Evolutionary conservation across 2,797 vertebrate species (phyloP), one percentile per base, ranked within the genome.

Genomic region (Spheniscus humboldti): DNA sequence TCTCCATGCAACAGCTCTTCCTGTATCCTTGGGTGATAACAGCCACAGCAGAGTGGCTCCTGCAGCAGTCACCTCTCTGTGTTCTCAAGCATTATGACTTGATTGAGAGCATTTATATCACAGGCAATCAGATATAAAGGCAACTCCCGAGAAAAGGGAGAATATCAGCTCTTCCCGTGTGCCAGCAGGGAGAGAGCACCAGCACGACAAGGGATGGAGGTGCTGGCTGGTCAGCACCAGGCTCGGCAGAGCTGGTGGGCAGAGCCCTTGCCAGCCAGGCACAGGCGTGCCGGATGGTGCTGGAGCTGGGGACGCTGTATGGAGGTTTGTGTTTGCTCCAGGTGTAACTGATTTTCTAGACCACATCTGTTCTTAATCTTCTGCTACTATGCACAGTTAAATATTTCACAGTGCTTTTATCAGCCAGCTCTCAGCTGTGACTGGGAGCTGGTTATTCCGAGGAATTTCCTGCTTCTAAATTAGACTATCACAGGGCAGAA

Each of bases 401-500:
- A 89, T 86, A 75, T 86, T 96, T 95, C 91, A 76, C 96, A 62
- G 80, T 1, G 3, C 47, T 96, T 97, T 93, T 95, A 92, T 95
- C 95, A 91, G 83, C 86, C 92, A 93, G 75, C 64, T 95, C 90
- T 95, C 82, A 62, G 77, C 56, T 92, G 90, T 64, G 92, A 89
- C 37, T 62, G 75, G 67, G 67, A 90, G 59, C 68, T 95, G 92
- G 75, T 90, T 96, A 91, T 93, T 96, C 90, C 25, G 22, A 95
- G 94, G 94, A 95, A 97, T 97, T 97, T 97, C 87, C 94, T 97
- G 90, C 93, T 95, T 95, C 68, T 91, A 95, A 90, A 92, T 94
- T 86, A 92, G 68, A 76, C 63, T 92, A 52, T 92, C 62, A 50
- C 43, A 86, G 37, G 37, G 48, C 71, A 90, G 80, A 91, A 76